These are phyloP conservation scores for Romanogobio albipinnatus DNA, from an alignment of 2,113 vertebrate genomes.

Conservation along the genomic window DNA sequence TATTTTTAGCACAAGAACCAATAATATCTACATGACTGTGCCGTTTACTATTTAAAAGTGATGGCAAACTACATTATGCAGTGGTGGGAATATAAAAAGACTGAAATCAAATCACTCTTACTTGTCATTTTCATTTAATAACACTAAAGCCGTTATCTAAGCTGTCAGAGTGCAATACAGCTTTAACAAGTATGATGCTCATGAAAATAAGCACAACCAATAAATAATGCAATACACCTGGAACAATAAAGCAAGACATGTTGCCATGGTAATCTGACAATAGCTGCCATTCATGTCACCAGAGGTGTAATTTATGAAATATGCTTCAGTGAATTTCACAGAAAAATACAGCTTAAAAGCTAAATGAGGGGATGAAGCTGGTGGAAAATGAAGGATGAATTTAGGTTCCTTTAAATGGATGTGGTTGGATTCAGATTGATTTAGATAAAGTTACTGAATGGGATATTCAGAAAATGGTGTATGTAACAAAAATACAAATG, in stretches of 20 bases:
- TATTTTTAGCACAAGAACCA: background rate
- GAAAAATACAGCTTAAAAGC: background rate
- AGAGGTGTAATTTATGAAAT: constrained; percentile 28
- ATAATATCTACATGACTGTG: background rate
- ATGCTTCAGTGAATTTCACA: constrained; percentile 13
- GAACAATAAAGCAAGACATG: constrained; percentile 5
- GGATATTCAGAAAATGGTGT: background rate
- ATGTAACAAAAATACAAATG: background rate
- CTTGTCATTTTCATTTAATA: background rate
- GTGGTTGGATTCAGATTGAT: background rate
- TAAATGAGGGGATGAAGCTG: background rate
- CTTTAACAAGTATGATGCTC: background rate
- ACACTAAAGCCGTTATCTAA: background rate
- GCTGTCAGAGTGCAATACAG: constrained; percentile 3
- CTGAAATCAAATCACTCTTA: constrained; percentile 28
- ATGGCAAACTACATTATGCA: background rate
- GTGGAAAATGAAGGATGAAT: background rate
- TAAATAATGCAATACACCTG: constrained; percentile 40
- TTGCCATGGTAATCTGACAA: constrained; percentile 34
- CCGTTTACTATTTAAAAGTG: background rate
- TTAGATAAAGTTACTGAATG: constrained; percentile 4
- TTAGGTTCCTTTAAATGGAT: background rate
- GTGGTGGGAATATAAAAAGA: background rate
- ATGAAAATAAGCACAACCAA: constrained; percentile 37
- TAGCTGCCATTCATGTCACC: constrained; percentile 40